Evolutionary conservation across 2,113 vertebrate species (phyloP), one percentile per base, ranked within the genome.

Genomic region (Lasiurus cinereus): DNA sequence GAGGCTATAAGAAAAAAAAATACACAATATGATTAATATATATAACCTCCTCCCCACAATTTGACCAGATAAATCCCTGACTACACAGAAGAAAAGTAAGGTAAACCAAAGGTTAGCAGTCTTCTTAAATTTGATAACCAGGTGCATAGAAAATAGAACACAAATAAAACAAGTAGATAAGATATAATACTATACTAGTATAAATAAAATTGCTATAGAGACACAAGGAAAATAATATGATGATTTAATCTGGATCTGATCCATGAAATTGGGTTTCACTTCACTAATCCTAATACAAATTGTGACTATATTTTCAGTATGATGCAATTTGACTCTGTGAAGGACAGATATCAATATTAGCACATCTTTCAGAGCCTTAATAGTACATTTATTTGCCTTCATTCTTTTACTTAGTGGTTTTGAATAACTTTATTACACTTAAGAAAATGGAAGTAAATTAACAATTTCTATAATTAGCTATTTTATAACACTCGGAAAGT

Each of bases 301-400:
- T 92, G 16, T 76, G 12, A 52, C 8, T 90, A 2, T 70, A n/a
- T 76, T 85, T 88, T 91, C 18, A 52, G 83, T 94, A 79, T 79
- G 31, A 86, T 83, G 19, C 1, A 54, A 52, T 83, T 48, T 94
- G 5, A 24, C 39, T 88, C 24, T 52, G 27, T 88, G 48, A 93
- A 85, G 15, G 27, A 62, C 27, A 64, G 50, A 46, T 72, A 56
- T 29, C 36, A 91, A 56, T 12, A 85, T 93, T 64, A 88, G 1
- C 27, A 82, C 2, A 39, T 46, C 6, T 62, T 90, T 93, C 54
- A 50, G 36, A 15, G 1, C 1, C 62, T 76, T 73, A 84, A 8
- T 31, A 39, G 21, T 12, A n/a, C 5, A 29, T 70, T 84, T 52
- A 33, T 85, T 33, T 85, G 29, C 31, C 33, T 88, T 92, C 3